phyloP scores from a whole-genome alignment of 2,888 invertebrate species.

The Dicyrtoma fusca region DNA sequence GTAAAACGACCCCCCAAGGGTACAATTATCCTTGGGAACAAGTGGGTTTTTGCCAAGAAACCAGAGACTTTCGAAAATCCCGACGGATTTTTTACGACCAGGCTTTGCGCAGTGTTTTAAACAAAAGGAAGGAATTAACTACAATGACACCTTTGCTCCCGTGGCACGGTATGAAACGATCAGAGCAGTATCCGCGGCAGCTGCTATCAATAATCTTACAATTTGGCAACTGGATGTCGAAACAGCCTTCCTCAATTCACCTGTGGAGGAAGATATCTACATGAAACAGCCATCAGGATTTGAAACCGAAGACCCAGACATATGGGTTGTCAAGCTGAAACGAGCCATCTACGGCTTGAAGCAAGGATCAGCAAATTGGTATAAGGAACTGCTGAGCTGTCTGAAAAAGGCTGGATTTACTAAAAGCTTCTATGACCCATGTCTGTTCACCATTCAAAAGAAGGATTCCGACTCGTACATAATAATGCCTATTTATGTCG shows the following conservation, averaged over 20 bases:
- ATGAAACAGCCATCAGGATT: slow-evolving; percentile 33
- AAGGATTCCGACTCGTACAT: background rate
- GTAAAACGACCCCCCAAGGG: background rate
- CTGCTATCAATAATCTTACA: slow-evolving; percentile 13
- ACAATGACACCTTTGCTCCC: slow-evolving; percentile 34
- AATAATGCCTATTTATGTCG: background rate
- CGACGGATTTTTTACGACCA: too few relatives aligned
- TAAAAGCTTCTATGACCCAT: background rate
- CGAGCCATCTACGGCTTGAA: slow-evolving; percentile 51
- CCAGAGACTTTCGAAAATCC: too few relatives aligned
- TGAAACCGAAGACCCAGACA: background rate
- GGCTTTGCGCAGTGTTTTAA: slow-evolving; percentile 21
- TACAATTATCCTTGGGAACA: slow-evolving; percentile 5
- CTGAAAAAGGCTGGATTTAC: background rate
- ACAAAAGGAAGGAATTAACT: slow-evolving; percentile 24
- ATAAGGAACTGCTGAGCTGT: slow-evolving; percentile 37
- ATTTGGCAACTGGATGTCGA: too few relatives aligned
- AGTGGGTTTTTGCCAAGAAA: too few relatives aligned
- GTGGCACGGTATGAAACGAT: too few relatives aligned
- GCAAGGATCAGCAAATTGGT: too few relatives aligned
- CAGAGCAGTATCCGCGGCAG: slow-evolving; percentile 22
- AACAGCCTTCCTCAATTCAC: slow-evolving; percentile 36
- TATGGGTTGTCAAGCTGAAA: slow-evolving; percentile 34
- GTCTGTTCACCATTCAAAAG: background rate
- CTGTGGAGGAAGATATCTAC: slow-evolving; percentile 34